Evolutionary conservation across 2,797 vertebrate species (phyloP), one percentile per base, ranked within the genome.

Genomic region (Gephyroberyx darwinii): DNA sequence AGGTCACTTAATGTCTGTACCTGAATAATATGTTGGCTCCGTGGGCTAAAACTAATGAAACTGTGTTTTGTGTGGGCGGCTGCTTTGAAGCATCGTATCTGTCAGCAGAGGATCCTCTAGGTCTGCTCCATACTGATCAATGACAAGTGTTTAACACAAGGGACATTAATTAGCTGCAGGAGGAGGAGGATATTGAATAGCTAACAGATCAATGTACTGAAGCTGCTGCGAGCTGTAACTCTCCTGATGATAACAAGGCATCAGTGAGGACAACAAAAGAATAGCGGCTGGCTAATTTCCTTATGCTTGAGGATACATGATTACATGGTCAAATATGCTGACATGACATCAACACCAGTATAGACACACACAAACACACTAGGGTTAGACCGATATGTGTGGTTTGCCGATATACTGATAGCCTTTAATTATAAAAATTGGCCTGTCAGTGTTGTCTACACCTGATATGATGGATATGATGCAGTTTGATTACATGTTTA

Each of bases 111-210:
- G 58, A 70, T 39, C 70, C 70, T 62, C 47, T 1, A 8, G n/a
- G 69, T 80, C 78, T 77, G 65, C 56, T 41, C 26, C 48, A 22
- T 5, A 55, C 47, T 59, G 54, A 83, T 84, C 71, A 80, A 84
- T 77, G 67, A 39, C 19, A 60, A 69, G 71, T 54, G 69, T 74
- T 76, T 33, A 62, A 78, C 64, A 70, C 31, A 35, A 19, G 51
- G 52, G 56, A 64, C 65, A 65, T 77, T 71, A 73, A 84, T 89
- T 69, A 70, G 70, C 61, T 74, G 67, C 62, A 51, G 39, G 22
- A 54, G 74, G 48, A 16, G 67, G 37, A 77, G 51, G 0, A 12
- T 62, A 75, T 78, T 0, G 2, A 77, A 64, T 63, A 48, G 53
- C 78, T 37, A 52, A 62, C 20, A 31, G 68, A 85, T 88, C 74